Conservation (phyloP, 2,797 vertebrate species). For the Cuculus canorus region DNA sequence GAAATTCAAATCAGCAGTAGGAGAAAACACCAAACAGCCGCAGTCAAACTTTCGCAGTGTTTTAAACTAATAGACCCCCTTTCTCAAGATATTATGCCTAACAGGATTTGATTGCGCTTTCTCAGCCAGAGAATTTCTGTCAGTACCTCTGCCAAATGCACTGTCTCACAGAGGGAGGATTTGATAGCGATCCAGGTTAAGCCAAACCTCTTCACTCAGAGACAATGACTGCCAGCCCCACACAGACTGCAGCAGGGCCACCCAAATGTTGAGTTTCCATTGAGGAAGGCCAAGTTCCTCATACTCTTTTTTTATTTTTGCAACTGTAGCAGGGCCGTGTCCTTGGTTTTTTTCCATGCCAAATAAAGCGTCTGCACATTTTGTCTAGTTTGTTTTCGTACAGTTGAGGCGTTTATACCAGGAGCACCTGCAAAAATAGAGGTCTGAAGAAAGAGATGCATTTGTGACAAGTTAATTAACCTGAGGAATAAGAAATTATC, state of each 20-base stretch:
- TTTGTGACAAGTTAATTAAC: slow-evolving; percentile 34
- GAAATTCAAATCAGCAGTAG: background rate
- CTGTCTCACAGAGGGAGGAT: background rate
- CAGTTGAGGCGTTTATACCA: background rate
- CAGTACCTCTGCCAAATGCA: slow-evolving; percentile 44
- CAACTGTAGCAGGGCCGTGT: background rate
- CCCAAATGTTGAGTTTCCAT: slow-evolving; percentile 66
- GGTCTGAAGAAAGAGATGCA: background rate
- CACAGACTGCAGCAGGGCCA: slow-evolving; percentile 56
- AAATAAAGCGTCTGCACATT: slow-evolving; percentile 64
- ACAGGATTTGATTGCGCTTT: slow-evolving; percentile 9
- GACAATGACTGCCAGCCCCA: slow-evolving; percentile 44
- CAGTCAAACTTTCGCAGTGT: background rate
- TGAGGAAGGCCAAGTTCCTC: slow-evolving; percentile 54
- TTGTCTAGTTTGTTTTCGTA: slow-evolving; percentile 18
- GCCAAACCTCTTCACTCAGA: slow-evolving; percentile 42
- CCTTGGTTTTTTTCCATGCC: slow-evolving; percentile 65
- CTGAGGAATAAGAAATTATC: background rate
- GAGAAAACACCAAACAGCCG: background rate
- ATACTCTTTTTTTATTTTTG: slow-evolving; percentile 25
- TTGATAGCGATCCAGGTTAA: slow-evolving; percentile 52
- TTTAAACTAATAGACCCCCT: background rate
- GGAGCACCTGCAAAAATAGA: slow-evolving; percentile 59
- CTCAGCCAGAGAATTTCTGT: slow-evolving; percentile 39
- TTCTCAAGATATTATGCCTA: background rate